Percentiles rank a stretch among this genome's conserved stretches.
phyloP scores from a whole-genome alignment of 2,888 invertebrate species.

The Acanthosepion lycidas region DNA sequence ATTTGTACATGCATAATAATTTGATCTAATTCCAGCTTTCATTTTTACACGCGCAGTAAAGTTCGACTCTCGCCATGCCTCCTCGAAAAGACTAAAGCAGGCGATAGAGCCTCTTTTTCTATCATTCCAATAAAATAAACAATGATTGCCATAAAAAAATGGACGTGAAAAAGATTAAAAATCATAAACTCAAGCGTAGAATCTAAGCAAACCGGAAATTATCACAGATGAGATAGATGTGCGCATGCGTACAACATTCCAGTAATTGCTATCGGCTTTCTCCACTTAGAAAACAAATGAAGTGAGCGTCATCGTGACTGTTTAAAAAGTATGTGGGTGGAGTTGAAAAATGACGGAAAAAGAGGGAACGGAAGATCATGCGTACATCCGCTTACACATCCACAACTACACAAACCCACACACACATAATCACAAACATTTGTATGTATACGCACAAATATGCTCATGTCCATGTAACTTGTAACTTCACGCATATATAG shows the following conservation, averaged over 20 bases:
- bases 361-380: not conserved
- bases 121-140: not conserved
- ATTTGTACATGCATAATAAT: not conserved
- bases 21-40: not conserved
- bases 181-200: not conserved
- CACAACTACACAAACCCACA: not conserved
- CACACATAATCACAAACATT: not conserved
- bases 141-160: not conserved
- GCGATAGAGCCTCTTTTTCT: not conserved
- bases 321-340: not conserved
- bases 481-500: not conserved
- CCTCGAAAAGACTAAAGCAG: not conserved
- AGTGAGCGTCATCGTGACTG: too few species aligned
- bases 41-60: not conserved
- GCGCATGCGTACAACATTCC: not conserved
- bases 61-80: not conserved
- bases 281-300: too few species aligned
- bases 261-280: not conserved
- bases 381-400: not conserved
- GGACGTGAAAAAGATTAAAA: not conserved
- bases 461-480: not conserved
- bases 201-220: slow-evolving; percentile 21
- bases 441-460: not conserved
- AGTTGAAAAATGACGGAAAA: not conserved
- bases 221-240: not conserved